A percentile compares a stretch with the other conserved stretches of the same genome.
phyloP scores from a whole-genome alignment of 2,888 invertebrate genomes.

The Apamea sordens region DNA sequence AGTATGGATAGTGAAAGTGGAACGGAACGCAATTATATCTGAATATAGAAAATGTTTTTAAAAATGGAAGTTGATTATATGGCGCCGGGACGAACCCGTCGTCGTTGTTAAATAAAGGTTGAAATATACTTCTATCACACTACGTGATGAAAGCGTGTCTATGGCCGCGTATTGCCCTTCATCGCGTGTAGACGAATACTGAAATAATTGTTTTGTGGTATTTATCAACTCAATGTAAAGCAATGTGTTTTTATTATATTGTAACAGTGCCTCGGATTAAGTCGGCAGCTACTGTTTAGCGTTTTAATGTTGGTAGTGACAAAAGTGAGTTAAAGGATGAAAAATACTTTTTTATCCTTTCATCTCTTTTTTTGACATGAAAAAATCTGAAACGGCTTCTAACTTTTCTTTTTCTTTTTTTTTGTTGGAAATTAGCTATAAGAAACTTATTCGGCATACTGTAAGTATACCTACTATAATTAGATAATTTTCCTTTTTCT shows the following conservation, averaged over 20 bases:
- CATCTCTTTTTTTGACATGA: neutral
- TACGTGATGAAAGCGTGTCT: slow-evolving; percentile 38
- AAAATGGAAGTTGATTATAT: slow-evolving; percentile 44
- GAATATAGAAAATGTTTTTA: slow-evolving; percentile 43
- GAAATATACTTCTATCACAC: slow-evolving; percentile 11
- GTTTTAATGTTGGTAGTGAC: slow-evolving; percentile 5
- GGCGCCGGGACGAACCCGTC: slow-evolving; percentile 26
- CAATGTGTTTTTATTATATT: slow-evolving; percentile 32
- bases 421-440: neutral
- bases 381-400: neutral
- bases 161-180: slow-evolving; percentile 26
- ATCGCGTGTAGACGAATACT: slow-evolving; percentile 20
- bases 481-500: neutral
- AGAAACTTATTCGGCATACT: neutral
- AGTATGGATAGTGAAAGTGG: slow-evolving; percentile 12
- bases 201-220: slow-evolving; percentile 34
- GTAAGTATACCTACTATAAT: neutral
- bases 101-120: slow-evolving; percentile 40
- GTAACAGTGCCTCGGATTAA: slow-evolving; percentile 27
- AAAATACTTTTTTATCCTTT: neutral
- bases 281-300: slow-evolving; percentile 48
- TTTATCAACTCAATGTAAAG: slow-evolving; percentile 22
- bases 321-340: neutral
- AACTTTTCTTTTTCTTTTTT: neutral
- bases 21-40: slow-evolving; percentile 41